Conservation (phyloP, 2,113 vertebrate genomes). For the Mirza zaza region DNA sequence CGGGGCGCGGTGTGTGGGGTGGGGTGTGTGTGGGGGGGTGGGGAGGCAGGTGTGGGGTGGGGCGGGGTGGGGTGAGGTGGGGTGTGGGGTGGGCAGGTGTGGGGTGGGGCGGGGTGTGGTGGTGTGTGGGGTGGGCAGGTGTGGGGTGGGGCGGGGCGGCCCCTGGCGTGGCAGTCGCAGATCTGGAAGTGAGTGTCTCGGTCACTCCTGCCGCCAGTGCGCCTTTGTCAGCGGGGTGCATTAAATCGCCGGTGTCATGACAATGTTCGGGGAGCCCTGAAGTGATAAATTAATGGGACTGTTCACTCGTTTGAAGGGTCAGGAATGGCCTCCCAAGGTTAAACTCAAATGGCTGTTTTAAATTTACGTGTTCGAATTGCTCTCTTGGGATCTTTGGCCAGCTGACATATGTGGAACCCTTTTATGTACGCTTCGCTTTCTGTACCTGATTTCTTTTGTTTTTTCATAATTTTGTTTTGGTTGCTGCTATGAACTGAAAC, state of each 20-base stretch:
- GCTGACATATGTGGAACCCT: not conserved
- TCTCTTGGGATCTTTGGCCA: not conserved
- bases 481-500: not conserved
- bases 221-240: not conserved
- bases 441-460: not conserved
- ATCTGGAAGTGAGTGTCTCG: not conserved
- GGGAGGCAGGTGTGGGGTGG: no score
- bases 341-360: not conserved
- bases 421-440: not conserved
- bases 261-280: not conserved
- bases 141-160: no score
- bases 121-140: no score
- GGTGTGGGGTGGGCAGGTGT: no score
- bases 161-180: not conserved
- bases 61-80: no score
- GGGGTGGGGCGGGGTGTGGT: no score
- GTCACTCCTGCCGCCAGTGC: no score
- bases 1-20: no score
- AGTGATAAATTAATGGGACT: not conserved
- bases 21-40: no score
- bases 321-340: not conserved
- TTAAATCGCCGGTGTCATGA: not conserved
- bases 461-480: not conserved
- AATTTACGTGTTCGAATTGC: not conserved
- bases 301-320: not conserved